Evolutionary conservation across 2,888 invertebrate species (phyloP).

Genomic region (Noctua fimbriata): DNA sequence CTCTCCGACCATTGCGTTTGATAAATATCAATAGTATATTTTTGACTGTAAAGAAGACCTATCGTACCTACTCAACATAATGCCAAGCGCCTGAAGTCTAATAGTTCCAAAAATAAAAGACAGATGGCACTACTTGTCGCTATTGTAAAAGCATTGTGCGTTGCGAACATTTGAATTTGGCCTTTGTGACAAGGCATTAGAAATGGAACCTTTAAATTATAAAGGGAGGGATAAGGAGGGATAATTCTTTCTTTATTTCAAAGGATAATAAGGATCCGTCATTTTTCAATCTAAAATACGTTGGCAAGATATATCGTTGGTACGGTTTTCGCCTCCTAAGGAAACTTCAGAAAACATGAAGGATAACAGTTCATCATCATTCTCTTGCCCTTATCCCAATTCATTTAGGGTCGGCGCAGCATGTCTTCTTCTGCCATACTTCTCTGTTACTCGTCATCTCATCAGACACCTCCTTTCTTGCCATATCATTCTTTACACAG

Average conservation of each 20-base stretch:
- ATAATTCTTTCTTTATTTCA: no score
- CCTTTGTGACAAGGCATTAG: background rate
- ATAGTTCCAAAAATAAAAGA: slow-evolving; percentile 13
- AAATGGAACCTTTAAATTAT: background rate
- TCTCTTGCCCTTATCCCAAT: no score
- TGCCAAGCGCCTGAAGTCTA: background rate
- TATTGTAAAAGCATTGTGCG: background rate
- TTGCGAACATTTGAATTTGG: background rate
- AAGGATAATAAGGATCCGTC: no score
- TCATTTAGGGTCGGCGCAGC: no score
- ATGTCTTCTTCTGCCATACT: no score
- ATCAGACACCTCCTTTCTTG: no score
- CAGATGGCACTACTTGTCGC: slow-evolving; percentile 37
- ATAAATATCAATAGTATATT: slow-evolving; percentile 1
- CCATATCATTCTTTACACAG: no score
- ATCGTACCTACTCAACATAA: background rate
- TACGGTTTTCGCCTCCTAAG: background rate
- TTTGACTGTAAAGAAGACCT: background rate
- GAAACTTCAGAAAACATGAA: background rate
- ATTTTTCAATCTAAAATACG: background rate
- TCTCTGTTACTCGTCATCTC: no score
- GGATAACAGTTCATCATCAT: no score
- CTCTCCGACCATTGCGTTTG: no score
- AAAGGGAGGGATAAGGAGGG: no score
- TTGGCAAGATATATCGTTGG: background rate